Evolutionary conservation across 2,113 vertebrate genomes (phyloP).

Genomic region (Hassar affinis): DNA sequence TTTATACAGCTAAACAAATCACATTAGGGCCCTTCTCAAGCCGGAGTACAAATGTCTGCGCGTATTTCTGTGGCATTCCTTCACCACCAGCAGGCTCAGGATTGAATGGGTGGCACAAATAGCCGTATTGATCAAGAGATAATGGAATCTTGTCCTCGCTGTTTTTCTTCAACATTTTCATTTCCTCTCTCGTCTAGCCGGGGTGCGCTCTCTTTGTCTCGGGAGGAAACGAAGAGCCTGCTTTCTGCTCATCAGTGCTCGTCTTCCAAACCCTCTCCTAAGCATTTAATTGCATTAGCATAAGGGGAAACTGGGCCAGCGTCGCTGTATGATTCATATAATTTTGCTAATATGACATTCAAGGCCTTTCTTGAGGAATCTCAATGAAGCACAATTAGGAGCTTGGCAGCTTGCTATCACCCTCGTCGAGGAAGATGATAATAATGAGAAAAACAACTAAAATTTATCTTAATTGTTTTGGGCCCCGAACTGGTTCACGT

Average conservation of each 20-base stretch:
- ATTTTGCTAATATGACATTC: conserved; percentile 44
- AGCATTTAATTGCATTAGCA: conserved; percentile 60
- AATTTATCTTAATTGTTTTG: conserved; percentile 38
- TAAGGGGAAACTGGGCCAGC: conserved; percentile 50
- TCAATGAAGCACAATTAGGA: conserved; percentile 41
- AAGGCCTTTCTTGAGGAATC: conserved; percentile 23
- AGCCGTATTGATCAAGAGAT: conserved; percentile 54
- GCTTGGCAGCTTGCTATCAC: conserved; percentile 20
- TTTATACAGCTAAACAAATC: conserved; percentile 47
- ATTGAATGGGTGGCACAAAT: conserved; percentile 54
- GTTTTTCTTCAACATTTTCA: conserved; percentile 52
- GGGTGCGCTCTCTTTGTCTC: conserved; percentile 25
- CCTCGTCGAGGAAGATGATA: conserved; percentile 26
- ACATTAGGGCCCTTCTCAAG: conserved; percentile 28
- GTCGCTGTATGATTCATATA: conserved; percentile 31
- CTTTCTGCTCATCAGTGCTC: conserved; percentile 46
- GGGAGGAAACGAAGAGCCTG: conserved; percentile 31
- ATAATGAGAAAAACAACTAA: not conserved
- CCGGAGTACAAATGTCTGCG: conserved; percentile 26
- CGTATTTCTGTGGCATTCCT: conserved; percentile 46
- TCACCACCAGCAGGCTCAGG: conserved; percentile 37
- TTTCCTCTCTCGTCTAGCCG: conserved; percentile 41
- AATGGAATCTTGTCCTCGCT: conserved; percentile 53
- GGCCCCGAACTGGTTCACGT: conserved; percentile 12
- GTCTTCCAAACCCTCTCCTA: conserved; percentile 41